These are phyloP conservation scores for Oxyruncus cristatus DNA, from an alignment of 2,113 vertebrate genomes.

Conservation along the genomic window DNA sequence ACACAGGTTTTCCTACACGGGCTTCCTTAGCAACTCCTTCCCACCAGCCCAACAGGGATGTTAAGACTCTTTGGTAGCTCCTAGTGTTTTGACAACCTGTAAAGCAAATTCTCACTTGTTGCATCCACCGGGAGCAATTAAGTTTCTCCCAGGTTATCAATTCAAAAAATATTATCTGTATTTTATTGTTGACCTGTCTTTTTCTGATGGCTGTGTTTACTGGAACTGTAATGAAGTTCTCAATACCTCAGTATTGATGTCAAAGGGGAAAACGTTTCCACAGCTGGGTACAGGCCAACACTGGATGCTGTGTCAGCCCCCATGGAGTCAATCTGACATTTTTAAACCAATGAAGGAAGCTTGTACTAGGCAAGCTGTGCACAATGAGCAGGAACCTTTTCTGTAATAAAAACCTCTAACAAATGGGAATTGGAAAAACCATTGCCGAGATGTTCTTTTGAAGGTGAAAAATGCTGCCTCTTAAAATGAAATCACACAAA, in stretches of 20 bases:
- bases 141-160: neutral
- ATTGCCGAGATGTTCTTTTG: neutral
- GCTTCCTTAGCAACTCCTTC: neutral
- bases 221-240: neutral
- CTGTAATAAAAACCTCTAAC: neutral
- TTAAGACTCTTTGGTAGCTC: neutral
- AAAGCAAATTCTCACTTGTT: neutral
- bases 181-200: neutral
- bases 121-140: neutral
- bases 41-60: neutral
- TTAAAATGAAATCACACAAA: slow-evolving; percentile 29
- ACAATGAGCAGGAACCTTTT: neutral
- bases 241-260: neutral
- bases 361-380: neutral
- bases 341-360: neutral
- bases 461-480: slow-evolving; percentile 12
- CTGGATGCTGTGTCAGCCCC: neutral
- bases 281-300: neutral
- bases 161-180: neutral
- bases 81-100: neutral
- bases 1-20: neutral
- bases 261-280: neutral
- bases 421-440: neutral
- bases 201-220: neutral
- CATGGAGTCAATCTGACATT: neutral